Percentiles rank a stretch among this genome's conserved stretches.
These are phyloP conservation scores for Pomatorhinus ruficollis DNA, from an alignment of 2,113 vertebrate genomes.

Conservation along the genomic window DNA sequence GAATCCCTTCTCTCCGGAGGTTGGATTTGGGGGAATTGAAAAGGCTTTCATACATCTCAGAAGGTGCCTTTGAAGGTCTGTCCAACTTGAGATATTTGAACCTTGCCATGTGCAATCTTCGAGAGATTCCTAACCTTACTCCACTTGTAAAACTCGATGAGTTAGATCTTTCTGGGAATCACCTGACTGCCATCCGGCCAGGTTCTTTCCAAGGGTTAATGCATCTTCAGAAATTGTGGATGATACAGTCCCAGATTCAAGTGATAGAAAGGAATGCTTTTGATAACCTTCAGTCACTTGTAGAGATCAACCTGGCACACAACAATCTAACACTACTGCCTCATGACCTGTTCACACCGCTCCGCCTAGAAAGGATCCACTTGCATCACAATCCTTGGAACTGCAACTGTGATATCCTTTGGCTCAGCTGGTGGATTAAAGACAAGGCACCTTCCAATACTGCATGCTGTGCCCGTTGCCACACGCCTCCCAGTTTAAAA, in stretches of 20 bases:
- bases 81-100: slow-evolving; percentile 99
- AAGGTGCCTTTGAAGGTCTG: slow-evolving; percentile 98
- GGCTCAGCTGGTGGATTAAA: slow-evolving; percentile 99
- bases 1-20: slow-evolving; percentile 93
- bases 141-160: slow-evolving; percentile 95
- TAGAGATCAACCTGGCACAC: slow-evolving; percentile 97
- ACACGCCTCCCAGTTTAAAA: slow-evolving; percentile 89
- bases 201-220: slow-evolving; percentile 98
- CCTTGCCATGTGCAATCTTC: slow-evolving; percentile 99
- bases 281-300: slow-evolving; percentile 96
- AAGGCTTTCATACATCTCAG: slow-evolving; percentile 97
- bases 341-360: slow-evolving; percentile 98
- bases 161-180: slow-evolving; percentile 98
- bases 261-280: slow-evolving; percentile 98
- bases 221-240: slow-evolving; percentile 98
- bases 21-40: slow-evolving; percentile 96
- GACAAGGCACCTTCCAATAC: slow-evolving; percentile 98
- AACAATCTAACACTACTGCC: slow-evolving; percentile 97
- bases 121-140: slow-evolving; percentile 97
- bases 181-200: slow-evolving; percentile 89
- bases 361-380: slow-evolving; percentile 95
- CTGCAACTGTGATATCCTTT: slow-evolving; percentile 98
- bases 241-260: slow-evolving; percentile 99
- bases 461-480: slow-evolving; percentile 96
- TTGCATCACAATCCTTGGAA: slow-evolving; percentile 99